Evolutionary conservation across 2,797 vertebrate genomes (phyloP), one percentile per base, ranked within the genome.

Genomic region (Sebastes cheni): DNA sequence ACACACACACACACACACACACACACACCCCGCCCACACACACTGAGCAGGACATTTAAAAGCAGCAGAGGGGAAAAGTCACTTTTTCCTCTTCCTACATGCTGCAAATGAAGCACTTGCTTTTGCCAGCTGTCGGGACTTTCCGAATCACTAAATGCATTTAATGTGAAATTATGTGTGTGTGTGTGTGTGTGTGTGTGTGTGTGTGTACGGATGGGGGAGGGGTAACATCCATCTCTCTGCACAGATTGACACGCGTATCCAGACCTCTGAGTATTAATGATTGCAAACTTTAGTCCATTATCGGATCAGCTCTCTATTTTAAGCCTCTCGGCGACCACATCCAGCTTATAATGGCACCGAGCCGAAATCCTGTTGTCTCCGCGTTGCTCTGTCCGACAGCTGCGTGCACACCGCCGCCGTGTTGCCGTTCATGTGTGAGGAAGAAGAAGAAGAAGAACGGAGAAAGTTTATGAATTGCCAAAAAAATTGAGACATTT

Each of bases 201-300:
- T 36, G 52, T 39, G 42, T 59, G 59, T 9, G 55, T 22, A 16
- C 34, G 59, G 16, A 12, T 8, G 25, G 30, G 39, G 73, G 56
- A 23, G n/a, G 50, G 22, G 14, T 11, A 7, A n/a, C 52, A 25
- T 58, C 55, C 52, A 56, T 86, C 69, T 59, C 83, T 72, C 46
- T 72, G 42, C 72, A 67, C 78, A 88, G 70, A 87, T 18, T 82
- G 84, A 87, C 84, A 83, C 50, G 76, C 87, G 85, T 83, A 65
- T 81, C 68, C 89, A 89, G 79, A 82, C 80, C 86, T 83, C 76
- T 60, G 87, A 88, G 88, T 86, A 92, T 92, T 92, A 93, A 94
- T 92, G 87, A 92, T 90, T 80, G 89, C 87, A 92, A 92, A 93
- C 86, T 90, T 90, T 55, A 92, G 87, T 87, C 91, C 92, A 92